phyloP scores from a whole-genome alignment of 2,888 invertebrate species.

The Andrena bucephala region DNA sequence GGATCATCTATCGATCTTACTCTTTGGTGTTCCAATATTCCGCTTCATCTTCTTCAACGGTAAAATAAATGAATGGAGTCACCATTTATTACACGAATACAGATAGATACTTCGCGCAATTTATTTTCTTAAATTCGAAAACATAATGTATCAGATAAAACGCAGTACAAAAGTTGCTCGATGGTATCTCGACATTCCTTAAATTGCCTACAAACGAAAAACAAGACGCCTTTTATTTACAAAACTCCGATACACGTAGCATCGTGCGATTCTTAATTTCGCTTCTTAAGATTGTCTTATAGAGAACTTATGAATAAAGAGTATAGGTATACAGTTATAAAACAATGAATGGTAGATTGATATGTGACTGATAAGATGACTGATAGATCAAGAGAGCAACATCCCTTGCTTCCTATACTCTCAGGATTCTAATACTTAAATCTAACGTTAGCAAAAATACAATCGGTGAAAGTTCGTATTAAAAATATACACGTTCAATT shows the following conservation, averaged over 20 bases:
- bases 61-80: not conserved
- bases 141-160: slow-evolving; percentile 12
- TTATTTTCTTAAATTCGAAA: slow-evolving; percentile 15
- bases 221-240: slow-evolving; percentile 30
- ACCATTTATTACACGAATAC: not conserved
- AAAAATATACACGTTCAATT: slow-evolving; percentile 44
- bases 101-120: not conserved
- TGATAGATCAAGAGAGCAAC: not conserved
- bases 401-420: not conserved
- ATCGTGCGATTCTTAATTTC: not conserved
- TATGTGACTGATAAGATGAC: slow-evolving; percentile 20
- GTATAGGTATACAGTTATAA: not conserved
- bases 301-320: not conserved
- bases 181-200: not conserved
- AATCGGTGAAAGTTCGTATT: slow-evolving; percentile 27
- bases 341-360: slow-evolving; percentile 11
- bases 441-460: slow-evolving; percentile 10
- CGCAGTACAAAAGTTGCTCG: slow-evolving; percentile 9
- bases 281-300: not conserved
- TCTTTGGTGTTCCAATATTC: no score
- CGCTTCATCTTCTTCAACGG: no score
- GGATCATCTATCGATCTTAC: no score
- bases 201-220: not conserved
- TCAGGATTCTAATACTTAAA: not conserved
- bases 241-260: not conserved